Evolutionary conservation across 2,113 vertebrate genomes (phyloP), one percentile per base, ranked within the genome.

Genomic region (Micronycteris hirsuta): DNA sequence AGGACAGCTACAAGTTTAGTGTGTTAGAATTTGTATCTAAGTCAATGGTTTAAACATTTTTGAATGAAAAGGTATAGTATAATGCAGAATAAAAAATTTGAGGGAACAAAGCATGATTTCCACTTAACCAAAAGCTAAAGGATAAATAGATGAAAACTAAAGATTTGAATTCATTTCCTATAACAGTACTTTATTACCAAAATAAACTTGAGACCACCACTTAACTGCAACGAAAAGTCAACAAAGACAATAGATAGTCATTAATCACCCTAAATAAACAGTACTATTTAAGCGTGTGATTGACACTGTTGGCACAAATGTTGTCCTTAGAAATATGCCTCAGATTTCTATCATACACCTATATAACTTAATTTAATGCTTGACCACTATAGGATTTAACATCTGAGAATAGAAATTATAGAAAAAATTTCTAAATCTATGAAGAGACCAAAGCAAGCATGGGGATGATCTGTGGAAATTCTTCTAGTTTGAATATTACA

Each of bases 181-280:
- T 91, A 91, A 97, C 83, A 97, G 83, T 84, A 70, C 68, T 93
- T 95, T 89, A 86, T 85, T 96, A 96, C 58, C 94, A 97, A 94
- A 96, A 97, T 96, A 97, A 97, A 97, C 86, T 89, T 90, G 86
- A 96, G 86, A 93, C 78, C 70, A 96, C 63, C 91, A 96, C 91
- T 93, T 97, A 96, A 86, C 65, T 81, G 78, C 82, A 89, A 96
- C 84, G 38, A 94, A 58, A 94, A 97, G 86, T 94, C 91, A 97
- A 91, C 78, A 91, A 80, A 97, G 78, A 91, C 52, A 68, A 89
- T 52, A 84, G 87, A 89, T 91, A 89, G 70, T 83, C 93, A 97
- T 96, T 96, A 96, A 94, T 97, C 73, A 97, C 91, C 31, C n/a
- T 91, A 96, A 93, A 93, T 92, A 95, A 96, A 94, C 52, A 91